Evolutionary conservation across 2,113 vertebrate genomes (phyloP).

Genomic region (Petaurus breviceps): DNA sequence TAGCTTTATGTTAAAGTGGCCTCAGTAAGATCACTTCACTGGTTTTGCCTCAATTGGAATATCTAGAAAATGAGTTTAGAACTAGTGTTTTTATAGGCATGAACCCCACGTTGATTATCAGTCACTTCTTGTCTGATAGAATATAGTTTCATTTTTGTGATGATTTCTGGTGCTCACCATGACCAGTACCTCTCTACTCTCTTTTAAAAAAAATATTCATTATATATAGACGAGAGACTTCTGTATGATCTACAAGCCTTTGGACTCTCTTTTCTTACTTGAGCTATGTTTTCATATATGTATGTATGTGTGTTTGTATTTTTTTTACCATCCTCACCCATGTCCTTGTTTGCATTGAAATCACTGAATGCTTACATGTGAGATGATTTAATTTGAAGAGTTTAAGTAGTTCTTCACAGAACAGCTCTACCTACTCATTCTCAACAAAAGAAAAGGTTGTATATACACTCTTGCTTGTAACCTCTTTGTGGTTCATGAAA

Average conservation of each 20-base stretch:
- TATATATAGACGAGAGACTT: neutral
- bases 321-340: neutral
- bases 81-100: conserved; percentile 31
- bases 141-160: neutral
- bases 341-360: neutral
- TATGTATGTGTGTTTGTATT: neutral
- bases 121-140: neutral
- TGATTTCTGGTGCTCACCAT: neutral
- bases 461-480: neutral
- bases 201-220: neutral
- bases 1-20: neutral
- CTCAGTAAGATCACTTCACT: neutral
- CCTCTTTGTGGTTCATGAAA: neutral
- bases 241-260: neutral
- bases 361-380: neutral
- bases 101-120: neutral
- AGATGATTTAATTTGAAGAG: neutral
- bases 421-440: neutral
- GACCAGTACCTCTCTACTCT: neutral
- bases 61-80: conserved; percentile 35
- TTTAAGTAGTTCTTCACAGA: neutral
- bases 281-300: neutral
- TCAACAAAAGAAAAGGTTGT: neutral
- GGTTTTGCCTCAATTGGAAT: conserved; percentile 28
- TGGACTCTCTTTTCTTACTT: neutral